Conservation (phyloP, 2,113 vertebrate species). For the Crocuta crocuta region DNA sequence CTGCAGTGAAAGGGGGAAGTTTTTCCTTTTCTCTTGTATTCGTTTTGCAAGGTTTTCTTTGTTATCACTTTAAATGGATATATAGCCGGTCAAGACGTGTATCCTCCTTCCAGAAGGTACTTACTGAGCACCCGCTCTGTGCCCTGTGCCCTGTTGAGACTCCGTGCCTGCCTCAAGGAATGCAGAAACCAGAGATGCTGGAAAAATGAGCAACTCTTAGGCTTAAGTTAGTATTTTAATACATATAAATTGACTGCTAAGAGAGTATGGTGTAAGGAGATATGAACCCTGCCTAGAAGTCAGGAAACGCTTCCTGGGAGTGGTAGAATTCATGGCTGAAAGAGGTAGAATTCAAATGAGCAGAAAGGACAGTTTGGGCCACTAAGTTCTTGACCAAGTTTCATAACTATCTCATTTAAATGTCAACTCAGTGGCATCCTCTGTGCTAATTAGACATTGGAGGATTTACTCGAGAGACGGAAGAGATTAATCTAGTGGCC, state of each 20-base stretch:
- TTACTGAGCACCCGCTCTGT: background rate
- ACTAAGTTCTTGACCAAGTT: background rate
- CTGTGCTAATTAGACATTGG: background rate
- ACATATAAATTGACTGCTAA: background rate
- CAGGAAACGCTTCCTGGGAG: background rate
- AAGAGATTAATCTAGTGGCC: background rate
- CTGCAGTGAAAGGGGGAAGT: background rate
- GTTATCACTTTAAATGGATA: background rate
- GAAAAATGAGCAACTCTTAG: background rate
- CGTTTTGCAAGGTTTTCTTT: conserved; percentile 19
- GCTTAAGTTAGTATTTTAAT: background rate
- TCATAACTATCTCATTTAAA: background rate
- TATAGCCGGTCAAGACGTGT: background rate
- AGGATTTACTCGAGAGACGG: background rate
- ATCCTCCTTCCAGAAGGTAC: background rate
- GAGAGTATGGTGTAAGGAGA: background rate
- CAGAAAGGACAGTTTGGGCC: background rate
- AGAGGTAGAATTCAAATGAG: background rate
- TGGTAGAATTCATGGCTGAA: background rate
- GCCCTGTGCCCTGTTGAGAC: background rate
- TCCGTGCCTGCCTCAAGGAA: background rate
- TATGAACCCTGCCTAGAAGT: background rate
- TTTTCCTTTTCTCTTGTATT: conserved; percentile 8
- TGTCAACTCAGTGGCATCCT: background rate
- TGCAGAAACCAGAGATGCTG: background rate